Conservation (phyloP, 23 tunicate species). For the Corella eumyota region DNA sequence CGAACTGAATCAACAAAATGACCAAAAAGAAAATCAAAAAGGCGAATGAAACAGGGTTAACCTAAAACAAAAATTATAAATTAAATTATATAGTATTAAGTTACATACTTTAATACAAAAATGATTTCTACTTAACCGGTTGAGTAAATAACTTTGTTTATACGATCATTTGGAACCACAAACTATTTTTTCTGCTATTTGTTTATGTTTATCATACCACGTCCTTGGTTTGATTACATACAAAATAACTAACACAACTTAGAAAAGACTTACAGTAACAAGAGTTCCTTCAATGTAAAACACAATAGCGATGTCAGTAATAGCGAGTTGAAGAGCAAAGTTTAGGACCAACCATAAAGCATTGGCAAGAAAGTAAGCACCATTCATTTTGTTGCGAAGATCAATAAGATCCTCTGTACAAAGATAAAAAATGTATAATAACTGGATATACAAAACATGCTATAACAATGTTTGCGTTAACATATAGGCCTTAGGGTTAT, state of each 20-base stretch:
- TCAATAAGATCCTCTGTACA: slow-evolving; percentile 37
- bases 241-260: too few relatives aligned
- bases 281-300: slow-evolving; percentile 8
- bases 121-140: too few relatives aligned
- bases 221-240: too few relatives aligned
- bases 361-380: slow-evolving; percentile 78
- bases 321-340: slow-evolving; percentile 81
- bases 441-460: background rate
- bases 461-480: too few relatives aligned
- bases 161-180: too few relatives aligned
- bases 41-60: slow-evolving; percentile 65
- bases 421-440: background rate
- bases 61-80: slow-evolving; percentile 17
- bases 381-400: slow-evolving; percentile 75
- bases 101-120: too few relatives aligned
- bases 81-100: too few relatives aligned
- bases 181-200: too few relatives aligned
- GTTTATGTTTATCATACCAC: too few relatives aligned
- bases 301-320: slow-evolving; percentile 40
- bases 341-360: slow-evolving; percentile 80
- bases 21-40: slow-evolving; percentile 82
- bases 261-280: too few relatives aligned
- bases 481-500: too few relatives aligned
- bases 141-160: too few relatives aligned
- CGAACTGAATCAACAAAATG: slow-evolving; percentile 71